phyloP scores from a whole-genome alignment of 2,113 vertebrate species.

The Lepisosteus osseus region DNA sequence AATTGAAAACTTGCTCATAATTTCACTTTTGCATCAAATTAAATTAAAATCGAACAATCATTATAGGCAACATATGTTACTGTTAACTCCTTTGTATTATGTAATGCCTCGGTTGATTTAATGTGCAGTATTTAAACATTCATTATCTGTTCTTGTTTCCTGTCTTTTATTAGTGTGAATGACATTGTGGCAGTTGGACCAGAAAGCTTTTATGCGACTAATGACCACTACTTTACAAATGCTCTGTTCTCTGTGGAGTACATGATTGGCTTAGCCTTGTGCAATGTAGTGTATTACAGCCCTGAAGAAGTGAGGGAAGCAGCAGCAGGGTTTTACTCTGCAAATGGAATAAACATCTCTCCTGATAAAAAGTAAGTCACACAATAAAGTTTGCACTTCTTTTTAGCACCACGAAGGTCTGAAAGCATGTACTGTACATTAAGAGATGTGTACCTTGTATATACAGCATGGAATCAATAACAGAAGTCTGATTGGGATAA shows the following conservation, averaged over 20 bases:
- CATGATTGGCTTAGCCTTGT: slow-evolving; percentile 67
- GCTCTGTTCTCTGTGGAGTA: slow-evolving; percentile 56
- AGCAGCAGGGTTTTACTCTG: slow-evolving; percentile 69
- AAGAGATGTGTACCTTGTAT: too few relatives aligned
- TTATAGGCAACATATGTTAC: too few relatives aligned
- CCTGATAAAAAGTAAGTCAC: slow-evolving; percentile 74
- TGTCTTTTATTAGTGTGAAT: slow-evolving; percentile 72
- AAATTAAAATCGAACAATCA: too few relatives aligned
- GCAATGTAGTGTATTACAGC: slow-evolving; percentile 82
- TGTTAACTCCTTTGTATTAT: too few relatives aligned
- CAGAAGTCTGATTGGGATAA: too few relatives aligned
- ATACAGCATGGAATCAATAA: too few relatives aligned
- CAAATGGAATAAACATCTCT: slow-evolving; percentile 87
- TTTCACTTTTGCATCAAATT: too few relatives aligned
- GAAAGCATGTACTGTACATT: too few relatives aligned
- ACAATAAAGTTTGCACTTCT: not conserved
- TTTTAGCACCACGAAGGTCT: not conserved
- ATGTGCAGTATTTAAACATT: too few relatives aligned
- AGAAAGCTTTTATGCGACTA: slow-evolving; percentile 89
- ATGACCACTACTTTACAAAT: slow-evolving; percentile 76
- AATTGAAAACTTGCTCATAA: too few relatives aligned
- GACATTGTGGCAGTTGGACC: slow-evolving; percentile 81
- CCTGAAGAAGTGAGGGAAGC: slow-evolving; percentile 78
- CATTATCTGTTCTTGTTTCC: not conserved
- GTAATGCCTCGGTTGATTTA: too few relatives aligned